Evolutionary conservation across 1,140 invertebrate species (phyloP), one percentile per base, ranked within the genome.

Genomic region (Chrysomallon squamiferum): DNA sequence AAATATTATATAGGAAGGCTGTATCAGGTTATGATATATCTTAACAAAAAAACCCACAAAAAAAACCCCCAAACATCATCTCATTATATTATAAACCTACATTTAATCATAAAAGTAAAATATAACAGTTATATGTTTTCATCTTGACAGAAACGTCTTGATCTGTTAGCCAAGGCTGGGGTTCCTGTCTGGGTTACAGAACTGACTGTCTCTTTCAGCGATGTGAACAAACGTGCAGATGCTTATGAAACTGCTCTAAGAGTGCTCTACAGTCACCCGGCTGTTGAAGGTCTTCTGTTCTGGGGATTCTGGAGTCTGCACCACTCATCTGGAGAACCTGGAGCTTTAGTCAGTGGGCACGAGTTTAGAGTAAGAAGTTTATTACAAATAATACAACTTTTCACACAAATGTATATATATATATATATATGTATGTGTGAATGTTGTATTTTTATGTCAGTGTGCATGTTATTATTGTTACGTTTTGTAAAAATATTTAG

Each of bases 151-250:
- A 49, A 63, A 38, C 60, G 74, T 6, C 60, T 82, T 0, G 79
- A 80, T 43, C 62, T 61, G 9, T 50, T 81, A 9, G 74, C 74
- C 13, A 49, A 73, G 9, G 66, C 74, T n/a, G 73, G 73, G 9
- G 50, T 81, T 0, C 79, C 76, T 11, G 65, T 71, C 18, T 71
- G 69, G 69, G 50, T 63, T 9, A 71, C 69, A 6, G 69, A 71
- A 47, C 54, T 71, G 30, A 66, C 69, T 43, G 41, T 68, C 5
- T 25, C 30, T 18, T 38, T 18, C 11, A 11, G 22, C n/a, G 60
- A 71, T 43, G 60, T 47, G 15, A 18, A 71, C 25, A 38, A 41
- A n/a, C 18, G 69, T 18, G 69, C 69, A 18, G 63, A 69, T 5
- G 59, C n/a, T 25, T 66, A 66, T 38, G 64, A 66, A 30, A 47